phyloP scores from a whole-genome alignment of 2,888 invertebrate species.

The Odiellus spinosus region DNA sequence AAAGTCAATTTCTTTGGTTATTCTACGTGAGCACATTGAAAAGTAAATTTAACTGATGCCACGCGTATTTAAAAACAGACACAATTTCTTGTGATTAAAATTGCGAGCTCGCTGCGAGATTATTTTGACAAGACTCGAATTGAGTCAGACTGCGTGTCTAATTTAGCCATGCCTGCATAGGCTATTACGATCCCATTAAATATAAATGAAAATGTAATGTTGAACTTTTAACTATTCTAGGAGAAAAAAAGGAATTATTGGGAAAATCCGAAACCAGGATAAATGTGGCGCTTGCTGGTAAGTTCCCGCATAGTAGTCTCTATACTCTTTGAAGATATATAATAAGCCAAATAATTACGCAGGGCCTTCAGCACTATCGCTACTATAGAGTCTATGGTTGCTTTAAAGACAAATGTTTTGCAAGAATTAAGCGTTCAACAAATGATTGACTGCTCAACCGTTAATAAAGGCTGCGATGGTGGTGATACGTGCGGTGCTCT shows the following conservation, averaged over 20 bases:
- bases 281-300: slow-evolving; percentile 64
- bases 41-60: too few relatives aligned
- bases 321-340: neutral
- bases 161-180: too few relatives aligned
- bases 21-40: too few relatives aligned
- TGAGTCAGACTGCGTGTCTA: too few relatives aligned
- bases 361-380: slow-evolving; percentile 62
- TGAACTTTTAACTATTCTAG: too few relatives aligned
- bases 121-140: too few relatives aligned
- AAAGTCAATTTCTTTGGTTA: too few relatives aligned
- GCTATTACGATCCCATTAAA: too few relatives aligned
- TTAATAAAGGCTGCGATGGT: slow-evolving; percentile 57
- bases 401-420: slow-evolving; percentile 45
- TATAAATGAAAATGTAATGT: too few relatives aligned
- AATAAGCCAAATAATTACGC: neutral
- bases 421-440: slow-evolving; percentile 43
- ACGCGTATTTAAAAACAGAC: too few relatives aligned
- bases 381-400: slow-evolving; percentile 57
- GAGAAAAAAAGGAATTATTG: slow-evolving; percentile 48
- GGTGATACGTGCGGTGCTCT: slow-evolving; percentile 64
- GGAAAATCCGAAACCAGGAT: slow-evolving; percentile 51
- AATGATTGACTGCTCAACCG: slow-evolving; percentile 62
- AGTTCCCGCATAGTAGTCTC: slow-evolving; percentile 13
- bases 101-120: too few relatives aligned
- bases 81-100: too few relatives aligned